Evolutionary conservation across 2,113 vertebrate genomes (phyloP).

Genomic region (Sander lucioperca): DNA sequence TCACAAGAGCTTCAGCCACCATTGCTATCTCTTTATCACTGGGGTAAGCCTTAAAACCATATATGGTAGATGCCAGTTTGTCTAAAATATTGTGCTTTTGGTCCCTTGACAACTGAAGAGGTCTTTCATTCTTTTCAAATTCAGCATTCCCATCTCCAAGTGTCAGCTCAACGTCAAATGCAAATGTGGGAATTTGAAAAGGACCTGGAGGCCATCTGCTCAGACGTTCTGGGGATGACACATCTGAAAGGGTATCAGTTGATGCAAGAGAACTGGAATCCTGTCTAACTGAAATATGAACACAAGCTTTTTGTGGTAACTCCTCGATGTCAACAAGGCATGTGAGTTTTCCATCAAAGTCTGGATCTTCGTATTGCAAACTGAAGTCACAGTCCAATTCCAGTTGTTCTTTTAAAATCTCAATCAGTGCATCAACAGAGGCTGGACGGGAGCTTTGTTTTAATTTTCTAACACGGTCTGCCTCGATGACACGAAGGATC

Average conservation of each 20-base stretch:
- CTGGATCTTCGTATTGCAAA: slow-evolving; percentile 56
- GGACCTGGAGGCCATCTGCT: slow-evolving; percentile 43
- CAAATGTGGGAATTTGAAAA: slow-evolving; percentile 53
- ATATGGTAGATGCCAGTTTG: slow-evolving; percentile 40
- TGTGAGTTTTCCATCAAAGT: slow-evolving; percentile 56
- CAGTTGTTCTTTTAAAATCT: slow-evolving; percentile 34
- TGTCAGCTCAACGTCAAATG: slow-evolving; percentile 53
- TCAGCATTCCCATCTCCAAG: slow-evolving; percentile 55
- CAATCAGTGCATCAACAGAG: slow-evolving; percentile 49
- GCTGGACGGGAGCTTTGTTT: slow-evolving; percentile 47
- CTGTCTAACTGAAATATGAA: slow-evolving; percentile 30
- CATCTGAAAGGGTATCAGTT: slow-evolving; percentile 39
- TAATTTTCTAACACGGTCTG: slow-evolving; percentile 36
- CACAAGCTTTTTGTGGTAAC: slow-evolving; percentile 54
- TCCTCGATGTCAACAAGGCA: slow-evolving; percentile 37
- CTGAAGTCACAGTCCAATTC: slow-evolving; percentile 39
- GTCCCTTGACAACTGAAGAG: slow-evolving; percentile 48
- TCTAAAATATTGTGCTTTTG: slow-evolving; percentile 60
- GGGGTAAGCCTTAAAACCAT: slow-evolving; percentile 60
- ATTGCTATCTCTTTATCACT: slow-evolving; percentile 31
- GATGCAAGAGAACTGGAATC: slow-evolving; percentile 44
- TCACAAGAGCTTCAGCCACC: background rate
- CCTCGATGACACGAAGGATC: slow-evolving; percentile 24
- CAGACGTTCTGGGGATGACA: slow-evolving; percentile 47
- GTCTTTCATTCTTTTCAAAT: slow-evolving; percentile 37